Evolutionary conservation across 1,140 invertebrate species (phyloP), one percentile per base, ranked within the genome.

Genomic region (Euglossa dilemma): DNA sequence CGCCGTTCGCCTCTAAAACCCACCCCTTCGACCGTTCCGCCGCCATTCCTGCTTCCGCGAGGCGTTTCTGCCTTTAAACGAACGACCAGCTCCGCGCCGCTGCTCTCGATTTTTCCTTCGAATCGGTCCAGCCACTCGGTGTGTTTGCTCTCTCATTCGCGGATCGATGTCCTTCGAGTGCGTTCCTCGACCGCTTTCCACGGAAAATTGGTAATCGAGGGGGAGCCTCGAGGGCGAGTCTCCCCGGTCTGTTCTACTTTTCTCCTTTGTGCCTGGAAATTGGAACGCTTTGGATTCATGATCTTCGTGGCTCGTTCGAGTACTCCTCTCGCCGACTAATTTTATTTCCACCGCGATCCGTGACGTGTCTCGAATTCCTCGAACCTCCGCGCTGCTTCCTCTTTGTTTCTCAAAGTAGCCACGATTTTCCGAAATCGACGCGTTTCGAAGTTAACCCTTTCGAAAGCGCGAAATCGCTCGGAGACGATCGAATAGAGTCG

Each of bases 1-100:
- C 93, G 90, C 91, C 91, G 91, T 92, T 92, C 90, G 91, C 90
- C 86, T 85, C 87, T 85, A 85, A 88, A 86, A 79, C 73, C 86
- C 76, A 86, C 87, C 85, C 75, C 78, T 56, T 64, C 80, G 81
- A n/a, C 78, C 74, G 28, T 70, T 71, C 36, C 57, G 59, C 52
- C 67, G 59, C 57, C 67, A 82, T 80, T 76, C 74, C 72, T 70
- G 83, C 69, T 61, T 81, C 72, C 59, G 79, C 80, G 84, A 73
- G 82, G 47, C 72, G 69, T 84, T 87, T 85, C 87, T 85, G 73
- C 66, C 73, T 78, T 87, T 85, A 78, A 88, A 81, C 79, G 85
- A 74, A 86, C 85, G 77, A 67, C 56, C 43, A 14, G 16, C 78
- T 73, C 74, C 75, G 54, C 71, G 70, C 70, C 71, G 70, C 70